Base-by-base conservation (phyloP, 2,113 vertebrate species). In the Speoplatyrhinus poulsoni region DNA sequence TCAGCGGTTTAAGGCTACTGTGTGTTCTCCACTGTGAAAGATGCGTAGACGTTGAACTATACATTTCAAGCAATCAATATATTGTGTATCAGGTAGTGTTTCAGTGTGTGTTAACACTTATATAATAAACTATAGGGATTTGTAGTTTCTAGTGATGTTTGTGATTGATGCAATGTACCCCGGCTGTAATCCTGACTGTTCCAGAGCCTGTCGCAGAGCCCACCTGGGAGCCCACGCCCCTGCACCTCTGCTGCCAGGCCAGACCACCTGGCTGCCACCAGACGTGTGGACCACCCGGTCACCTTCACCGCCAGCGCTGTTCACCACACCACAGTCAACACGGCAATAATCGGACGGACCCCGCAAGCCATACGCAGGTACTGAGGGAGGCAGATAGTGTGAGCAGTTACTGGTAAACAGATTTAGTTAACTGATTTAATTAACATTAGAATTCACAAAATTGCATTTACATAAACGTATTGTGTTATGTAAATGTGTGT, bases 261-360 rank as follows among this genome's bases (percentile, higher is more conserved):
- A 46, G 69, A 17, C 41, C 16, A 36, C 26, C 9, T 48, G 41
- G 3, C 52, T 1, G 49, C 1, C 9, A 49, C 11, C 6, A 33
- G 15, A 55, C 47, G 7, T 12, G 7, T 90, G 78, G 65, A 62
- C 1, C 87, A 95, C 83, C 93, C 93, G 16, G 92, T 95, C 61
- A 88, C 75, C 49, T 95, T 95, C 85, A 89, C 83, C 69, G 84
- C 49, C 62, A 92, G 85, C 67, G 85, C 78, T n/a, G 77, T 92
- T n/a, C 86, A 90, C 68, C 87, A 50, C 57, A 80, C 86, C 56
- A 85, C 76, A 69, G 82, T 88, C 70, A 74, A 83, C 57, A 95
- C 92, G 6, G 85, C 96, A 82, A 88, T 96, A 64, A 65, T 96
- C 53, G 96, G 96, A 81, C 90, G 92, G 76, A 96, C 96, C 10